A percentile compares a stretch with the other conserved stretches of the same genome.
phyloP scores from a whole-genome alignment of 2,797 vertebrate species.

The Antennarius maculatus region DNA sequence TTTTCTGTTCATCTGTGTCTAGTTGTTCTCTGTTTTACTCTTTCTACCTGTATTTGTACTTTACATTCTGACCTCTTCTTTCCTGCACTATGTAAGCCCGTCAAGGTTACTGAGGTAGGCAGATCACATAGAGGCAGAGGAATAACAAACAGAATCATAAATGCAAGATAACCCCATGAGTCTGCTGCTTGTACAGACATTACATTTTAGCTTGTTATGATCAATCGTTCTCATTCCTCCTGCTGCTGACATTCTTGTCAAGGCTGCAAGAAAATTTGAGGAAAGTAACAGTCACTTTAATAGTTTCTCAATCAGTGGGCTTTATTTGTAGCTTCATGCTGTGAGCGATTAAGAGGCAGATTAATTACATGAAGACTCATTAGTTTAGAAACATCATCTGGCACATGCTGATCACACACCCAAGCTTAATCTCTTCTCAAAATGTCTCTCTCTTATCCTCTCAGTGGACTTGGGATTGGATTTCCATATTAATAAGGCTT shows the following conservation, averaged over 20 bases:
- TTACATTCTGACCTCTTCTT: constrained; percentile 39
- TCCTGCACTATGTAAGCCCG: constrained; percentile 33
- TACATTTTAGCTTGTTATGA: constrained; percentile 54
- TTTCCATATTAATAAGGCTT: constrained; percentile 18
- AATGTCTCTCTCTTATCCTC: constrained; percentile 16
- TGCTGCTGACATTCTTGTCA: constrained; percentile 32
- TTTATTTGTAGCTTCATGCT: constrained; percentile 25
- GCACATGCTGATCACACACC: constrained; percentile 38
- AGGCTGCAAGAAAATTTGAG: constrained; percentile 26
- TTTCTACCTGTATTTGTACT: constrained; percentile 33
- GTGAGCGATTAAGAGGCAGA: constrained; percentile 44
- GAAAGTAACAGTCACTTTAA: constrained; percentile 18
- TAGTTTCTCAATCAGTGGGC: constrained; percentile 24
- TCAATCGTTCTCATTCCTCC: constrained; percentile 39
- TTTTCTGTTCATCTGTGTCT: constrained; percentile 11
- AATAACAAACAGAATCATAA: constrained; percentile 69
- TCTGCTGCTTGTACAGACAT: constrained; percentile 41
- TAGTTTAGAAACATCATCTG: constrained; percentile 37
- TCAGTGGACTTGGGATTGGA: constrained; percentile 7
- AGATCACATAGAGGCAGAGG: constrained; percentile 35
- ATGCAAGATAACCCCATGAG: constrained; percentile 52
- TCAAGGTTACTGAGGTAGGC: constrained; percentile 64
- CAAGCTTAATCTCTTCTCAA: constrained; percentile 19
- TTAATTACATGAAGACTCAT: constrained; percentile 50
- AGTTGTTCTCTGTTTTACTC: constrained; percentile 18